Evolutionary conservation across 2,888 invertebrate species (phyloP).

Genomic region (Philereme vetulata): DNA sequence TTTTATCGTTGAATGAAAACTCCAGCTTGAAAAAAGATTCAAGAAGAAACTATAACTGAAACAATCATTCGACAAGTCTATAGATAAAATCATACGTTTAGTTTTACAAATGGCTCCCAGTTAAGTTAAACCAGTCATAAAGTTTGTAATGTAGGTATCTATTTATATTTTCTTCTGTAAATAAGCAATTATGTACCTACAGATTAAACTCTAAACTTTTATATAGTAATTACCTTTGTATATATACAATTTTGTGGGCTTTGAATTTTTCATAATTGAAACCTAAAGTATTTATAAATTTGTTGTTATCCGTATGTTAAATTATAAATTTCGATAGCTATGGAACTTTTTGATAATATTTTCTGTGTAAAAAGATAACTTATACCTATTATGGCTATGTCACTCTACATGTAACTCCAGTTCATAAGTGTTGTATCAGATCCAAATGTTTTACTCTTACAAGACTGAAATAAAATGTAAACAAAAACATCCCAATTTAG

Average conservation of each 20-base stretch:
- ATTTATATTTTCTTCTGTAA: not conserved
- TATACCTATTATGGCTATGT: not conserved
- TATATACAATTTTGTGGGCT: not conserved
- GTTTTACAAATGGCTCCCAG: too few species aligned
- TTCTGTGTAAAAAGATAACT: constrained; percentile 1
- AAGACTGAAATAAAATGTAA: constrained; percentile 67
- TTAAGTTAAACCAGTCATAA: not conserved
- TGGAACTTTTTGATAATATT: constrained; percentile 7
- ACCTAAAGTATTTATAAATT: not conserved
- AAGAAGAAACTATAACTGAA: too few species aligned
- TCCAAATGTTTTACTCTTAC: constrained; percentile 54
- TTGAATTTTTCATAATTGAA: not conserved
- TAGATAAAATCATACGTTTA: too few species aligned
- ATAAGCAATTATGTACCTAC: not conserved
- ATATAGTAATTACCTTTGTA: too few species aligned
- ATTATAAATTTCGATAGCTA: not conserved
- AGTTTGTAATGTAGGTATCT: not conserved
- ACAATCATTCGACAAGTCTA: too few species aligned
- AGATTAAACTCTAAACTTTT: not conserved
- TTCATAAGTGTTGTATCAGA: constrained; percentile 9
- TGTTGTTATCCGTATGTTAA: not conserved
- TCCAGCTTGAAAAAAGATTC: too few species aligned
- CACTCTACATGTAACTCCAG: constrained; percentile 1
- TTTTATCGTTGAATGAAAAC: too few species aligned
- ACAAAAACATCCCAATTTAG: constrained; percentile 52